Base-by-base conservation (phyloP, 2,113 vertebrate genomes). In the Neodon shergylaensis region DNA sequence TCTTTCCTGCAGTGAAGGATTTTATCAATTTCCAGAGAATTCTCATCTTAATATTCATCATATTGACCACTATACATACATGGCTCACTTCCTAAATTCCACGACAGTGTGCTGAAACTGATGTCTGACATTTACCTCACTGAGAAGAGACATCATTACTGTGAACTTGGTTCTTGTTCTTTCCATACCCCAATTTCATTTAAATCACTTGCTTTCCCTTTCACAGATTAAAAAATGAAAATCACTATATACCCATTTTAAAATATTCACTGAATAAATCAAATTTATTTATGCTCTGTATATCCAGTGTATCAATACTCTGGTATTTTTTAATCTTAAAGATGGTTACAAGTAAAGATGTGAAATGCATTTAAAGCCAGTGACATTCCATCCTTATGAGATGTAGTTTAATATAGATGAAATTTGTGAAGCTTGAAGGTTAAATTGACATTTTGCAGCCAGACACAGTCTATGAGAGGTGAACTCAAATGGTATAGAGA, bases 111-210 rank as follows among this genome's bases (percentile, higher is more conserved):
- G 93, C 93, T 66, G 88, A 97, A 97, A 97, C 73, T 79, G 94
- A 96, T 95, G 96, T 65, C 88, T 97, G 97, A 97, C 94, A 97
- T 98, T 98, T 97, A 97, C 94, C 95, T 96, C 88, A 96, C 88
- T 87, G 88, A 96, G 95, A 86, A 89, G 63, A 96, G 44, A 63
- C 85, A 91, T 96, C 94, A 95, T 97, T 77, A 89, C 16, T 13
- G 10, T 97, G 94, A 98, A 97, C 95, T 95, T 96, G 94, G 92
- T 74, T 94, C 97, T 85, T 94, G 94, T 92, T 96, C 96, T 96
- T 96, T 97, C 93, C 61, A 58, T 70, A 85, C 14, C 9, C 47
- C 92, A 49, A 91, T 91, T 97, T 88, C 77, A 95, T 91, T 97
- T 79, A 74, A 83, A 82, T 65, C 3, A 85, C 8, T 68, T 61